Evolutionary conservation across 2,113 vertebrate species (phyloP), one percentile per base, ranked within the genome.

Genomic region (Zosterops pallidus): DNA sequence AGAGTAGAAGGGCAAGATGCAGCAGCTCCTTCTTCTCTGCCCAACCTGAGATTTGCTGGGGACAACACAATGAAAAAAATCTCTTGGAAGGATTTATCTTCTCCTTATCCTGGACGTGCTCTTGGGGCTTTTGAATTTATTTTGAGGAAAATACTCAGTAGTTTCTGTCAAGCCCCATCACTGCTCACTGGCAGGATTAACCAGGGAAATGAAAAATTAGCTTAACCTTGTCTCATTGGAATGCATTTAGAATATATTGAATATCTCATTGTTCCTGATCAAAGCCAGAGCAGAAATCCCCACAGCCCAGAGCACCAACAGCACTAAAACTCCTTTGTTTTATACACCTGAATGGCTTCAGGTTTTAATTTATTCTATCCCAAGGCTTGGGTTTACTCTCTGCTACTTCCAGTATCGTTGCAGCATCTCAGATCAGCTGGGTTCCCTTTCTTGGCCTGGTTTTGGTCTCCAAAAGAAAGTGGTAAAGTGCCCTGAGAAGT

Each of bases 41-140:
- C 37, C 50, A 5, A 8, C 64, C 74, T 25, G 49, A 81, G 31
- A 52, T 55, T n/a, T 49, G 41, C 65, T 69, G 28, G 49, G n/a
- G 23, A 19, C 37, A 60, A 12, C 2, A 22, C 8, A 26, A 7
- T 8, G 21, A 78, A 74, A 52, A 64, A 64, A 64, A 68, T 4
- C 12, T 82, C 37, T 44, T 59, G 19, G 14, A 47, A 44, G 42
- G 19, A 5, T 63, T 88, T 65, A 17, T 69, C 60, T 37, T 85
- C 33, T 53, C 20, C 1, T 70, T 71, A 42, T 15, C 35, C 67
- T 56, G 24, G 29, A 12, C 0, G 0, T 26, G 23, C 59, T 25
- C 28, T 26, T 33, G n/a, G 52, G 42, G 42, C 9, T 89, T 72
- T 57, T 31, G 33, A 14, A 56, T 53, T 79, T 55, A 20, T 49